A percentile compares a stretch with the other conserved stretches of the same genome.
Evolutionary conservation across 2,888 invertebrate species (phyloP).

Genomic region (Serripes groenlandicus): DNA sequence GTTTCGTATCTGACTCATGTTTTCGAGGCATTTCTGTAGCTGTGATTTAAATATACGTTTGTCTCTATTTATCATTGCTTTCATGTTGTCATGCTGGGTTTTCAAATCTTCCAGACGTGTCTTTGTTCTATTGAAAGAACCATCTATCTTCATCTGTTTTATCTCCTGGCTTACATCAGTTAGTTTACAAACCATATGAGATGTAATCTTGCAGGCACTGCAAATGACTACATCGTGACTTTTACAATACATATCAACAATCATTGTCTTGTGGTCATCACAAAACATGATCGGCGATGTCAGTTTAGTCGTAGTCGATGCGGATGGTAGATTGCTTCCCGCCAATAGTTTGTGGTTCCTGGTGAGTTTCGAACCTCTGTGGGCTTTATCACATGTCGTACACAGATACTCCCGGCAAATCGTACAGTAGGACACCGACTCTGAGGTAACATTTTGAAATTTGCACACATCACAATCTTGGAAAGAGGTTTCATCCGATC

Average conservation of each 20-base stretch:
- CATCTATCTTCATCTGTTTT: background rate
- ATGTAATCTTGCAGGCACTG: background rate
- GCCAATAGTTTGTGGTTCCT: background rate
- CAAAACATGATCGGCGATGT: background rate
- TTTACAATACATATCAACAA: background rate
- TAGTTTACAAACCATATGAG: background rate
- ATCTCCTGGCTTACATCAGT: background rate
- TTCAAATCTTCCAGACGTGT: background rate
- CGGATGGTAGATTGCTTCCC: background rate
- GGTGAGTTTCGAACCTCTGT: background rate
- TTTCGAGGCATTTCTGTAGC: background rate
- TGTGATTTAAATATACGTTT: background rate
- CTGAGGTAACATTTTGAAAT: slow-evolving; percentile 4
- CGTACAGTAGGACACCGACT: background rate
- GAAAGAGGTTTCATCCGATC: background rate
- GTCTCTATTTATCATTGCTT: background rate
- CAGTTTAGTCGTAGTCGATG: background rate
- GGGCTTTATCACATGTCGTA: background rate
- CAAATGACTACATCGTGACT: slow-evolving; percentile 12
- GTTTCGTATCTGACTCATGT: background rate
- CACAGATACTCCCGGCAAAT: background rate
- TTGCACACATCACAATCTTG: slow-evolving; percentile 3
- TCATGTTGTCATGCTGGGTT: background rate
- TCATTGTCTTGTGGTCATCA: background rate
- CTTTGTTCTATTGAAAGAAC: background rate